Percentiles rank a stretch among this genome's conserved stretches.
Conservation (phyloP, 2,113 vertebrate genomes). For the Polypterus bichir region DNA sequence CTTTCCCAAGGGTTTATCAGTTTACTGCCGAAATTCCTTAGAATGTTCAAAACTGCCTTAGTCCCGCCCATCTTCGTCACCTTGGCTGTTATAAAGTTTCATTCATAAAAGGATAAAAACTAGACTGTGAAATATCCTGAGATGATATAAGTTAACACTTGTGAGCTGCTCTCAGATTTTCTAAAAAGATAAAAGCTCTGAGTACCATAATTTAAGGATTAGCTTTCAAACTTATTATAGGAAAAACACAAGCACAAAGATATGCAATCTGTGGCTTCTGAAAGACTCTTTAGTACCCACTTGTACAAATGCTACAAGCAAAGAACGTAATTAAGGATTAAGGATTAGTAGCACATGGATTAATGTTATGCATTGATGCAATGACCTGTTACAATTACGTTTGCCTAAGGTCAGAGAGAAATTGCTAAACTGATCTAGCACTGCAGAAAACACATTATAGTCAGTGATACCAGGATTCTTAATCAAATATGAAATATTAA, state of each 20-base stretch:
- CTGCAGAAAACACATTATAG: too few species aligned
- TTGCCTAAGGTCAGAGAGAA: conserved; percentile 17
- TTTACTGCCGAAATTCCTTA: conserved; percentile 13
- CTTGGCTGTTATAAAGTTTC: conserved; percentile 33
- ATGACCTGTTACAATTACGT: conserved; percentile 21
- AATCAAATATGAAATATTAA: too few species aligned
- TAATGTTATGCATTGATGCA: conserved; percentile 20
- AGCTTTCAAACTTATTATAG: conserved; percentile 15
- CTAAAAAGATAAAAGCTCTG: conserved; percentile 26
- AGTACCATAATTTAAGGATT: conserved; percentile 18
- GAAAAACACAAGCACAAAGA: conserved; percentile 18
- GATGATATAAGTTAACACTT: conserved; percentile 32
- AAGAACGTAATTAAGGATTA: conserved; percentile 11
- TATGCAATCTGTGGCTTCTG: conserved; percentile 18
- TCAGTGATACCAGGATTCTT: too few species aligned
- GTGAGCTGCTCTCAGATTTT: conserved; percentile 24
- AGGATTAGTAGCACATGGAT: conserved; percentile 23
- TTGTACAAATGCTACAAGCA: conserved; percentile 11
- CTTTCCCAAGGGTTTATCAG: not conserved
- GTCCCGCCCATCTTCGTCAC: conserved; percentile 28
- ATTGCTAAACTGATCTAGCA: conserved; percentile 20
- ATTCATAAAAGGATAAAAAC: conserved; percentile 30
- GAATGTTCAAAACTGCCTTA: conserved; percentile 17
- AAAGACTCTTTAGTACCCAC: conserved; percentile 2
- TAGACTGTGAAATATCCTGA: conserved; percentile 30